Evolutionary conservation across 2,797 vertebrate genomes (phyloP), one percentile per base, ranked within the genome.

Genomic region (Sphaeramia orbicularis): DNA sequence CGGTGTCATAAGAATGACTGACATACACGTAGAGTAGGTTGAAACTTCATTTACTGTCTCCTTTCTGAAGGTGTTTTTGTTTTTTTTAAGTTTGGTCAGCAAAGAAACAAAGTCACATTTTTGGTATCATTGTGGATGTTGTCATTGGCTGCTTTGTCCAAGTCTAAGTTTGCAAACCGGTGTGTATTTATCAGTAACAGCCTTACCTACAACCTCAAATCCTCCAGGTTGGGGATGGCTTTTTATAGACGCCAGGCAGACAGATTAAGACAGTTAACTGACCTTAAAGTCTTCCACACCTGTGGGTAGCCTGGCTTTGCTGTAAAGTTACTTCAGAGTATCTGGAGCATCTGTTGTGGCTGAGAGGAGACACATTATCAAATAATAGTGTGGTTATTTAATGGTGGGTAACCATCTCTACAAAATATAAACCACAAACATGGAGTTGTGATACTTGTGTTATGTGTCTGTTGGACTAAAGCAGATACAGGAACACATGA

Each of bases 241-340:
- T 84, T 85, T 83, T 75, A 78, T 85, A 84, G 79, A 67, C 40
- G 1, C 27, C 55, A 76, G 75, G 61, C 82, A 80, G 83, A 81
- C 67, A 64, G 71, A 81, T 84, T 83, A 83, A 61, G 70, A 64
- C 42, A 3, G 57, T 50, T 50, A 43, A 43, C 11, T 55, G 40
- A 58, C 61, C 19, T 72, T 40, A 14, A 57, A 47, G 45, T 45
- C 8, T 27, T 10, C 36, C 45, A 38, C 63, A 76, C 65, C 45
- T 66, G 61, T 47, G 44, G 16, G 35, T 11, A 10, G 32, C 8
- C 9, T 40, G 58, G 18, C 48, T 65, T 35, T 35, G 53, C 53
- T 45, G 8, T 5, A 3, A 35, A 41, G 27, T 6, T n/a, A 4
- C 6, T 40, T 0, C 1, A 15, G 2, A 38, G 44, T 18, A 10